Conservation (phyloP, 2,113 vertebrate species). For the Laterallus jamaicensis region DNA sequence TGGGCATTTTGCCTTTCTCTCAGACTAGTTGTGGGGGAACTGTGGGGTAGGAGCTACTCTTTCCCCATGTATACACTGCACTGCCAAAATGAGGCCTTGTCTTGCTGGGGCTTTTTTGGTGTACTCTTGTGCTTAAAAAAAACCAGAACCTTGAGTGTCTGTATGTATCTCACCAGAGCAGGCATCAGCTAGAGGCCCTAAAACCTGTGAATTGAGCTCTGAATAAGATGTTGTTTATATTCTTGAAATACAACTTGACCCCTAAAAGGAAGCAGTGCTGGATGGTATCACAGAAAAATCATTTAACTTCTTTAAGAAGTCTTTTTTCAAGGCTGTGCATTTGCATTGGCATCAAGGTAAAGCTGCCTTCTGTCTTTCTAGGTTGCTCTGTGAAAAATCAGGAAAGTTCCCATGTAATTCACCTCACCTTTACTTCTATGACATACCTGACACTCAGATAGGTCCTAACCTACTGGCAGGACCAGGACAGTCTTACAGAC, state of each 20-base stretch:
- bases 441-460: background rate
- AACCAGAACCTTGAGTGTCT: background rate
- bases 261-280: background rate
- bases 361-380: background rate
- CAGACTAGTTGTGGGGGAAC: background rate
- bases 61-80: fast-evolving
- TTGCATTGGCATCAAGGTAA: background rate
- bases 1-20: background rate
- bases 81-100: background rate
- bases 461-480: background rate
- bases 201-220: background rate
- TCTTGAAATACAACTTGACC: background rate
- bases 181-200: background rate
- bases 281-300: background rate
- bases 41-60: background rate
- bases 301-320: background rate
- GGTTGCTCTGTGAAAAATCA: background rate
- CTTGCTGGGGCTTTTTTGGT: background rate
- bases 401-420: background rate
- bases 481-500: background rate
- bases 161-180: background rate
- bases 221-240: background rate
- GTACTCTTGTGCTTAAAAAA: background rate
- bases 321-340: background rate
- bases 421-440: background rate